Percentiles rank a stretch among this genome's conserved stretches.
phyloP scores from a whole-genome alignment of 1,140 invertebrate species.

The Tetramorium alpestre region DNA sequence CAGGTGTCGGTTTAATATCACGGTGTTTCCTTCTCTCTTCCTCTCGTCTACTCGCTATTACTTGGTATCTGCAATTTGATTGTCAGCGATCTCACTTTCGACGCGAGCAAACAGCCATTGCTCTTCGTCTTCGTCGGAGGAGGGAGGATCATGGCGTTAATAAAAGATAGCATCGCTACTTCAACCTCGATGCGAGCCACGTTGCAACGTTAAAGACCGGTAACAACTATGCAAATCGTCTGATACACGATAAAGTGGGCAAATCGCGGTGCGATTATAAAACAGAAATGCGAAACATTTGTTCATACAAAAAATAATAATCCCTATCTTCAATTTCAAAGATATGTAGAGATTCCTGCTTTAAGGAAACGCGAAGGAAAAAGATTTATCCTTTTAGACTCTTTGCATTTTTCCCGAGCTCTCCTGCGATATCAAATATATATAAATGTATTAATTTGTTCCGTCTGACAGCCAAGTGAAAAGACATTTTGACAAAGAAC shows the following conservation, averaged over 20 bases:
- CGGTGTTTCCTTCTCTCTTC: background rate
- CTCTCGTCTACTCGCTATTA: slow-evolving; percentile 59
- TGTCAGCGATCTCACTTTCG: slow-evolving; percentile 61
- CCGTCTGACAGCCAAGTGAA: background rate
- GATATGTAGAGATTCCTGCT: background rate
- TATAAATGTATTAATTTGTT: background rate
- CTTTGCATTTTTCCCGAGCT: background rate
- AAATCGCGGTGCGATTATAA: no score
- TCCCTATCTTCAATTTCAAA: background rate
- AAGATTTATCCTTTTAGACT: background rate
- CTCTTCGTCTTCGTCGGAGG: slow-evolving; percentile 48
- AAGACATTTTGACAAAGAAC: background rate
- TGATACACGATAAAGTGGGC: background rate
- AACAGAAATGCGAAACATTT: background rate
- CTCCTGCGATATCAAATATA: background rate
- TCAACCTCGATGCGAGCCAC: background rate
- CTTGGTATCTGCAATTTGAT: slow-evolving; percentile 70
- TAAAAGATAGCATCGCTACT: slow-evolving; percentile 23
- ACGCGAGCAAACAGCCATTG: slow-evolving; percentile 33
- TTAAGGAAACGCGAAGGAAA: background rate
- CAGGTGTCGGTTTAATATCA: slow-evolving; percentile 78
- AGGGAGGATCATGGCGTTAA: slow-evolving; percentile 22
- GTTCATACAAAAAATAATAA: background rate
- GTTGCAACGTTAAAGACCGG: background rate
- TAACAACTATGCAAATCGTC: background rate